Evolutionary conservation across 2,113 vertebrate species (phyloP).

Genomic region (Apteryx owenii): DNA sequence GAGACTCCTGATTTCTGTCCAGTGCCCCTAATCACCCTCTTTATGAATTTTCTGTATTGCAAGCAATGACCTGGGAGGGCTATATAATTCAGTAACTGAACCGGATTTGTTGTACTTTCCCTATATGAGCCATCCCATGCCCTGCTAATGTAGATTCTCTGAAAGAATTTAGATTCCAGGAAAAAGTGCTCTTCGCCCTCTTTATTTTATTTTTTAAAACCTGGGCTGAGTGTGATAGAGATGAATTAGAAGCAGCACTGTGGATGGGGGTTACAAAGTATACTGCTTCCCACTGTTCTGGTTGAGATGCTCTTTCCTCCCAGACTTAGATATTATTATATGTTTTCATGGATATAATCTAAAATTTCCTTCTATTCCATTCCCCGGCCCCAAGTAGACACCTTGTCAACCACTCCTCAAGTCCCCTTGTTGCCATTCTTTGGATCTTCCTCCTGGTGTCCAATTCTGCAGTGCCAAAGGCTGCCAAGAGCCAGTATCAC

Average conservation of each 20-base stretch:
- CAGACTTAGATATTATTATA: background rate
- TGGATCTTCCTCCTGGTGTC: background rate
- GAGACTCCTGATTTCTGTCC: background rate
- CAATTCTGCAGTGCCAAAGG: background rate
- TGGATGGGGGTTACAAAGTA: background rate
- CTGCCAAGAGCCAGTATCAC: background rate
- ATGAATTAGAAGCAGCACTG: background rate
- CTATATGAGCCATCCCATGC: background rate
- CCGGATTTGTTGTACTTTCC: background rate
- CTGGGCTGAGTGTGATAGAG: background rate
- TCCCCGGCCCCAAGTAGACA: background rate
- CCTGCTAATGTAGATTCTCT: background rate
- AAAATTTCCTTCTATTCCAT: background rate
- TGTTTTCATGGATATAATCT: background rate
- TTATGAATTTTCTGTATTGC: background rate
- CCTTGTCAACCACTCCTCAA: background rate
- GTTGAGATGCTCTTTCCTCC: background rate
- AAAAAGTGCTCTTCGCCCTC: background rate
- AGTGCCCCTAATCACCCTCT: background rate
- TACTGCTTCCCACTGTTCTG: background rate
- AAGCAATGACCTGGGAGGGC: background rate
- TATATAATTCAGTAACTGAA: background rate
- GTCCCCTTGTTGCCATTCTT: background rate
- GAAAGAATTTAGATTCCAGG: slow-evolving; percentile 12
- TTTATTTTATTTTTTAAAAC: background rate